These are phyloP conservation scores for Mixornis gularis DNA, from an alignment of 2,113 vertebrate genomes.

Conservation along the genomic window DNA sequence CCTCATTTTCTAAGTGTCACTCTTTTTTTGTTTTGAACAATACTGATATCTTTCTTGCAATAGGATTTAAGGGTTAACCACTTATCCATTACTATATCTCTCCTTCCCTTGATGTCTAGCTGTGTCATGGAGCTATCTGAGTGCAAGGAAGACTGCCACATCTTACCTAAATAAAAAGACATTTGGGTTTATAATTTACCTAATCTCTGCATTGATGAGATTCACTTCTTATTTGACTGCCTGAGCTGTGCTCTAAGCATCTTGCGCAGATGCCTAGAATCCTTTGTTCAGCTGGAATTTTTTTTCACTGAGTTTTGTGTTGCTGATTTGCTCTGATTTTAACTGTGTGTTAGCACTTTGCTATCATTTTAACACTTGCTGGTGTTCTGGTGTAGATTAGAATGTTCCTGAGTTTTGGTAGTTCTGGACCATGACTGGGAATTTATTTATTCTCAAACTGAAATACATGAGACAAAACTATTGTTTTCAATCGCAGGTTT, in stretches of 20 bases:
- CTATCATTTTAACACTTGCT: background rate
- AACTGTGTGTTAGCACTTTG: background rate
- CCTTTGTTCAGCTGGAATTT: background rate
- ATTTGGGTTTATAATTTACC: background rate
- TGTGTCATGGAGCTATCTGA: background rate
- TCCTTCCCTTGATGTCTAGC: background rate
- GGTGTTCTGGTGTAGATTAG: background rate
- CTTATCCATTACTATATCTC: background rate
- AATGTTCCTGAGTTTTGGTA: background rate
- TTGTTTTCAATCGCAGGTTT: background rate
- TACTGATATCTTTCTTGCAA: background rate
- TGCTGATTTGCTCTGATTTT: background rate
- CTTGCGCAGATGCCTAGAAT: background rate
- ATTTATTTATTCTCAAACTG: background rate
- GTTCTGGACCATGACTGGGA: background rate
- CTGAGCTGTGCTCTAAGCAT: background rate
- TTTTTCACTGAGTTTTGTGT: background rate
- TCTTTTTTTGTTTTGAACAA: background rate
- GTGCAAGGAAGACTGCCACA: background rate
- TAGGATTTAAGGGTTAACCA: background rate
- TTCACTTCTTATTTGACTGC: background rate
- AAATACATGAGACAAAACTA: background rate
- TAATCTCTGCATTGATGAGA: background rate
- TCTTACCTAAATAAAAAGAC: background rate
- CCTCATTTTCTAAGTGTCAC: background rate